Percentiles rank a stretch among this genome's conserved stretches.
phyloP scores from a whole-genome alignment of 2,888 invertebrate species.

The Leptogaster cylindrica region DNA sequence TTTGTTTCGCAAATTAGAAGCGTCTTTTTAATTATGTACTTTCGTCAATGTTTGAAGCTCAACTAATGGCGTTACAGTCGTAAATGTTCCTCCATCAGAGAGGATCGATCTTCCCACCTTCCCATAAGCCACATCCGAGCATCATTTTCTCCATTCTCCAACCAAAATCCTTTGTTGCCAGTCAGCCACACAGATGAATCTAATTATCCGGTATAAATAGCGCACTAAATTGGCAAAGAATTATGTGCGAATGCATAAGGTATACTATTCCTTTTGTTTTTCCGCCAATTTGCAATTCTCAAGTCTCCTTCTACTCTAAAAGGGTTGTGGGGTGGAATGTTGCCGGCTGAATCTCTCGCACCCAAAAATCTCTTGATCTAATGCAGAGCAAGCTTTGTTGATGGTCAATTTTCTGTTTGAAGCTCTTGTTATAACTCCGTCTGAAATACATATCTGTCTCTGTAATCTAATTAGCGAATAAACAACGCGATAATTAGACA shows the following conservation, averaged over 20 bases:
- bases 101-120: too few relatives aligned
- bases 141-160: slow-evolving; percentile 33
- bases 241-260: slow-evolving; percentile 28
- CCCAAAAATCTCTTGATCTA: too few relatives aligned
- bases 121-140: too few relatives aligned
- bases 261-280: slow-evolving; percentile 29
- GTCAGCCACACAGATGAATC: slow-evolving; percentile 31
- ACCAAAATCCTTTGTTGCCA: slow-evolving; percentile 29
- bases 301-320: slow-evolving; percentile 9
- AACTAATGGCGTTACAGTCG: too few relatives aligned
- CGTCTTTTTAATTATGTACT: too few relatives aligned
- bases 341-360: background rate
- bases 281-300: slow-evolving; percentile 30
- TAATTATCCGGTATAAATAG: slow-evolving; percentile 40
- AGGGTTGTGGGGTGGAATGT: slow-evolving; percentile 1
- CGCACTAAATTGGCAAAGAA: slow-evolving; percentile 38
- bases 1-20: too few relatives aligned
- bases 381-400: background rate
- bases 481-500: slow-evolving; percentile 35
- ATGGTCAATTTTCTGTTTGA: background rate
- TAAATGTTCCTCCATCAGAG: too few relatives aligned
- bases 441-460: slow-evolving; percentile 26
- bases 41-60: too few relatives aligned
- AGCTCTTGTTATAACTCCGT: slow-evolving; percentile 1
- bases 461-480: slow-evolving; percentile 35